These are phyloP conservation scores for Ascaphus truei DNA, from an alignment of 2,113 vertebrate species.

Conservation along the genomic window DNA sequence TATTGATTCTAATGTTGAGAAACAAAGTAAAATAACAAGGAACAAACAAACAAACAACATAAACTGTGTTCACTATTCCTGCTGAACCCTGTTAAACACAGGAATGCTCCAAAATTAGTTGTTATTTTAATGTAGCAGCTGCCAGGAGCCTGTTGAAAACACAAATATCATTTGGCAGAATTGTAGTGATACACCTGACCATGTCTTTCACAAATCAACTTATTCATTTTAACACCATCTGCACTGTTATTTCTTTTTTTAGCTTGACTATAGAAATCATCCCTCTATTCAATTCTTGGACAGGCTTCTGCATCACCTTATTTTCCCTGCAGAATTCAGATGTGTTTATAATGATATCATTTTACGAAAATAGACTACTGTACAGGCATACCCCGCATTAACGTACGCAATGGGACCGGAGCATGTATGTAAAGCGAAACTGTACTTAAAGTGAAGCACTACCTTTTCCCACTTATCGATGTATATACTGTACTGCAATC, in stretches of 20 bases:
- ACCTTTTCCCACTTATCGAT: too few species aligned
- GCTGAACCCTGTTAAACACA: background rate
- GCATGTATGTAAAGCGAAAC: too few species aligned
- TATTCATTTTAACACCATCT: slow-evolving; percentile 33
- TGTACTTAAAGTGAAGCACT: too few species aligned
- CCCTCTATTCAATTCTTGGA: background rate
- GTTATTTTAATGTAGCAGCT: slow-evolving; percentile 5
- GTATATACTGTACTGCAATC: too few species aligned
- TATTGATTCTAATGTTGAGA: too few species aligned
- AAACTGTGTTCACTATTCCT: background rate
- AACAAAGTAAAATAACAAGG: background rate
- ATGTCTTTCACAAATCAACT: slow-evolving; percentile 23
- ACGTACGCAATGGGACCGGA: too few species aligned
- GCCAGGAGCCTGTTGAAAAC: slow-evolving; percentile 19
- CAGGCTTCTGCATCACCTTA: background rate
- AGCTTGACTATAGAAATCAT: background rate
- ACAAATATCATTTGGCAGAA: slow-evolving; percentile 29
- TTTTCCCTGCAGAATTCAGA: background rate
- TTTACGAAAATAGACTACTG: background rate
- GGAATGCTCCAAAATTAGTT: background rate
- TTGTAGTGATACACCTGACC: slow-evolving; percentile 20
- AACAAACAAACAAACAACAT: background rate
- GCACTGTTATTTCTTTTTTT: slow-evolving; percentile 15
- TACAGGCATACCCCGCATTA: too few species aligned
- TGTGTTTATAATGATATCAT: background rate